Evolutionary conservation across 1,140 invertebrate species (phyloP), one percentile per base, ranked within the genome.

Genomic region (Maniola jurtina): DNA sequence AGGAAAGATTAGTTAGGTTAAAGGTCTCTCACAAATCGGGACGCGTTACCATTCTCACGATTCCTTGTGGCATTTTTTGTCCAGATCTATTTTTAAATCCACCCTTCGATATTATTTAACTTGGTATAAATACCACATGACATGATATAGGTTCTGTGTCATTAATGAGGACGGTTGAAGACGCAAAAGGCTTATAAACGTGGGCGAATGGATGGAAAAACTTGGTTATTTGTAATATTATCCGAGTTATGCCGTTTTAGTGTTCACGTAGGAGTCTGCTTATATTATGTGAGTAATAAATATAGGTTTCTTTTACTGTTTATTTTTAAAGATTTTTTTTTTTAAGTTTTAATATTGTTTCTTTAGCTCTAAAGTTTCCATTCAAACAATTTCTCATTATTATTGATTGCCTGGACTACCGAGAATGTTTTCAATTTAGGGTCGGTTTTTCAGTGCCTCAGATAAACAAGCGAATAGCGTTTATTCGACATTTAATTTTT

Each of bases 1-100:
- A 61, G 62, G 67, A 64, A 61, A 54, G 34, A 55, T 38, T 42
- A 50, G 64, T 42, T 57, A 65, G 61, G 62, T 61, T 50, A 66
- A 61, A 59, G 64, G 64, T 60, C 48, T 58, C 10, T 47, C 33
- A 60, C 58, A 56, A 52, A 34, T 60, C 45, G 40, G 50, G 40
- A 60, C 58, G 48, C 36, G 42, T 57, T 58, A 45, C 38, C 48
- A 48, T 66, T 61, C 64, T 55, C 58, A 55, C 48, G 58, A 61
- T 45, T 14, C 33, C n/a, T 40, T 13, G 34, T 11, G 16, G 11
- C 8, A 34, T 58, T 52, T 60, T 60, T 55, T 63, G 14, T 61
- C 54, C 2, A 34, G 8, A 40, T 40, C 50, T 61, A 61, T 55
- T 61, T 66, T 55, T 45, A 4, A 47, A 61, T 45, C 58, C 40